Percentiles rank a stretch among this genome's conserved stretches.
Evolutionary conservation across 2,888 invertebrate species (phyloP).

Genomic region (Platerodrilus igneus): DNA sequence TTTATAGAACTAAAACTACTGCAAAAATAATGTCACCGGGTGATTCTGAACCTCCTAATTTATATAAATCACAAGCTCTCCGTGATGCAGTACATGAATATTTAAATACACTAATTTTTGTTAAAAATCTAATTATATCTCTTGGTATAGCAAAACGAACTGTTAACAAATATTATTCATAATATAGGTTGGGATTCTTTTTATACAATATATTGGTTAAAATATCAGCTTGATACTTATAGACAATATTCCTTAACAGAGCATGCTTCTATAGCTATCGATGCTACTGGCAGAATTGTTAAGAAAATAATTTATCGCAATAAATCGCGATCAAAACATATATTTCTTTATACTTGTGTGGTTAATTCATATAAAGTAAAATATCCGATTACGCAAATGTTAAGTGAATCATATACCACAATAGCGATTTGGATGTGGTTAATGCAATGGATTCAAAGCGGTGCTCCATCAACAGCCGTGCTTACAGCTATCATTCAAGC

Average conservation of each 20-base stretch:
- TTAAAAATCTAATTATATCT: conserved; percentile 2
- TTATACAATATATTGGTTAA: conserved; percentile 5
- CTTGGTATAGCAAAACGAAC: background rate
- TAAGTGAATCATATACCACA: no score
- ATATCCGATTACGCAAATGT: no score
- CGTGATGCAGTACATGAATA: conserved; percentile 1
- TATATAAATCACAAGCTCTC: background rate
- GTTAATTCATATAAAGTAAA: no score
- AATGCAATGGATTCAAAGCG: no score
- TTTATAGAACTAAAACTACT: background rate
- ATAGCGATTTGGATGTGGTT: no score
- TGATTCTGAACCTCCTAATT: conserved; percentile 1
- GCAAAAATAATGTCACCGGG: conserved; percentile 1
- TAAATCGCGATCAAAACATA: no score
- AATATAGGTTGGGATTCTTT: conserved; percentile 1
- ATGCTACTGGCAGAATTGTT: conserved; percentile 3
- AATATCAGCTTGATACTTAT: conserved; percentile 1
- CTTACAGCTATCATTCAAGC: no score
- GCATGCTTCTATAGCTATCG: conserved; percentile 3
- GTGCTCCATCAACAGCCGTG: no score
- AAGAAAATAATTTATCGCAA: conserved; percentile 2
- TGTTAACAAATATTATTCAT: conserved; percentile 1
- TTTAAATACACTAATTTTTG: background rate
- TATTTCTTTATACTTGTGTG: conserved; percentile 1
- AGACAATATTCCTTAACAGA: background rate